Percentiles rank a stretch among this genome's conserved stretches.
These are phyloP conservation scores for Peromyscus leucopus DNA, from an alignment of 2,113 vertebrate species.

Conservation along the genomic window DNA sequence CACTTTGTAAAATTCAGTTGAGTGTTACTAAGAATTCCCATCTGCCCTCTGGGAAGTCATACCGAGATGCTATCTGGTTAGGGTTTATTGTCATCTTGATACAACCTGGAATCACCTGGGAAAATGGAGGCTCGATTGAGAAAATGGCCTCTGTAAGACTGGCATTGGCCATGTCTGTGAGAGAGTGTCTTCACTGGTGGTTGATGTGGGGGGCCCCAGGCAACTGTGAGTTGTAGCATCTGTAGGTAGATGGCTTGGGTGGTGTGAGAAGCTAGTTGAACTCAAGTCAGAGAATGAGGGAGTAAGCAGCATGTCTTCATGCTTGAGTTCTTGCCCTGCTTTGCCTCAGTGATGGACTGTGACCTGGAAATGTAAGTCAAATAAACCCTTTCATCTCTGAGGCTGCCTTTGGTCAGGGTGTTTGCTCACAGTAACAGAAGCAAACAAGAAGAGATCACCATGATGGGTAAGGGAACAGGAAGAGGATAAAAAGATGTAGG, in stretches of 20 bases:
- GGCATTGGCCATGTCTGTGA: background rate
- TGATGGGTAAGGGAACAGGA: background rate
- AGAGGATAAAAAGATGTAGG: background rate
- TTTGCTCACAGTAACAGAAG: background rate
- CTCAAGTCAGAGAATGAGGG: background rate
- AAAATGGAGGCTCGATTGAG: background rate
- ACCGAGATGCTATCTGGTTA: background rate
- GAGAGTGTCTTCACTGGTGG: background rate
- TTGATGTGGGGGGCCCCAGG: background rate
- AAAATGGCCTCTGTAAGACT: background rate
- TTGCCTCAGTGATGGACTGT: background rate
- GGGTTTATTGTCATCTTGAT: background rate
- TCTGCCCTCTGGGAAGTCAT: background rate
- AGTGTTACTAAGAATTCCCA: background rate
- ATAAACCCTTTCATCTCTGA: background rate
- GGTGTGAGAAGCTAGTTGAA: background rate
- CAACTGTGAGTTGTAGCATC: background rate
- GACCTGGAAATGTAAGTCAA: background rate
- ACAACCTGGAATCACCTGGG: background rate
- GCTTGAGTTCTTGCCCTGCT: background rate
- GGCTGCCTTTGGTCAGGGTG: no score
- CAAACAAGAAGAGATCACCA: background rate
- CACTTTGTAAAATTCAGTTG: background rate
- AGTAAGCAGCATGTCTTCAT: background rate
- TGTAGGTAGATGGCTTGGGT: background rate